Base-by-base conservation (phyloP, 2,888 invertebrate genomes). In the Fissipunctia ypsillon region DNA sequence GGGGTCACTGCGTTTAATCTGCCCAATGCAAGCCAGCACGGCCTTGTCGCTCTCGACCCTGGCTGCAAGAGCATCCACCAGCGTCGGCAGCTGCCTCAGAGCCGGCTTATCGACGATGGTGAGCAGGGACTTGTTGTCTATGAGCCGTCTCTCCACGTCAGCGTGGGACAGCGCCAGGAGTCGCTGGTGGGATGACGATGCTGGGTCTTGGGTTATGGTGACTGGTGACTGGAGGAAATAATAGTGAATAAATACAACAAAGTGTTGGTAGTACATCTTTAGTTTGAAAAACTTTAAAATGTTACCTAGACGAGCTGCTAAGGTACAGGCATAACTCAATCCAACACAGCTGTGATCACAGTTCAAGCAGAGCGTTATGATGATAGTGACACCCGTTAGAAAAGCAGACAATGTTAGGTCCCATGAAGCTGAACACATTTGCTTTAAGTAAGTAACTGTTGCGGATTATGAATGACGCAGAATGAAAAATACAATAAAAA, bases 31-130 rank as follows among this genome's bases (percentile, higher is more conserved):
- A 52, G 97, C 97, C 78, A 99, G 95, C 69, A 98, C 98, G 73
- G 99, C 98, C 93, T 99, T 99, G 95, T 99, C 99, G 90, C 98
- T 98, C 92, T 99, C 98, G 61, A 99, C 98, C 80, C 99, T 96
- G 38, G 97, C 97, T 63, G 98, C 97, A 56, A 99, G 96, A 83
- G 97, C 97, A 57, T 97, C 96, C 56, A 97, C 97, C 77, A 99
- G 96, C 2, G 97, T 96, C 31, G 96, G 95, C 69, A 99, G 96
- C 92, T 98, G 98, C 88, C 98, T 97, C 86, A 99, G 92, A 5
- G 97, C 97, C 45, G 98, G 98, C 91, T 98, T 98, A 90, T 98
- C 98, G 85, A 99, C 96, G 76, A 98, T 97, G 61, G 99, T 99
- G 79, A 99, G 96, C 52, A 99, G 95, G 0, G 98, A 98, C 94